Evolutionary conservation across 1,140 invertebrate species (phyloP).

Genomic region (Nasonia giraulti): DNA sequence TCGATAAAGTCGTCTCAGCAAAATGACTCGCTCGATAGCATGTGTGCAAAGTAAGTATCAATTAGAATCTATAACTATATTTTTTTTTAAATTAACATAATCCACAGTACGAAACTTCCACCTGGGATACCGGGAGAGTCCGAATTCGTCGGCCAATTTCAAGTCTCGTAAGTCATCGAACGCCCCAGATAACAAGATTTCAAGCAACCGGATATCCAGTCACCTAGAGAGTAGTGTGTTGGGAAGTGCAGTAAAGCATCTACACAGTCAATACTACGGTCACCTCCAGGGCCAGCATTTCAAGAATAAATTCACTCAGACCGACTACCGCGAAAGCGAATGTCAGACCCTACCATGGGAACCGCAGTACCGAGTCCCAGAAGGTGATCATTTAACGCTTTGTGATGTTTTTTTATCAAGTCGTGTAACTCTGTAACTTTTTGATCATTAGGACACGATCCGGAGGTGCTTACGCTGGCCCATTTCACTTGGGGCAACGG

Average conservation of each 20-base stretch:
- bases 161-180: neutral
- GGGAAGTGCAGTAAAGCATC: conserved; percentile 2
- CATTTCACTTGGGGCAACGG: conserved; percentile 75
- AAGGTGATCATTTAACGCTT: conserved; percentile 53
- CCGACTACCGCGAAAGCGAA: conserved; percentile 84
- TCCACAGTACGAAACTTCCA: neutral
- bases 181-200: neutral
- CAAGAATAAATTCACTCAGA: conserved; percentile 75
- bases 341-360: conserved; percentile 87
- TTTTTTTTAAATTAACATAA: no score
- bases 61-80: neutral
- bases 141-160: neutral
- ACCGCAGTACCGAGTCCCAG: conserved; percentile 71
- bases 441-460: conserved; percentile 57
- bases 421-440: neutral
- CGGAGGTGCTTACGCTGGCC: conserved; percentile 69
- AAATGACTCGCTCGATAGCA: neutral
- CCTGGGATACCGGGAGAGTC: neutral
- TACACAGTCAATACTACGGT: conserved; percentile 20
- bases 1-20: neutral
- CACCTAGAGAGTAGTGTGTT: conserved; percentile 37
- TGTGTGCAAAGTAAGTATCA: neutral
- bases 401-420: neutral
- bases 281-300: neutral
- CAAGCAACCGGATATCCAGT: conserved; percentile 32